These are phyloP conservation scores for Cromileptes altivelis DNA, from an alignment of 2,113 vertebrate species.

Conservation along the genomic window DNA sequence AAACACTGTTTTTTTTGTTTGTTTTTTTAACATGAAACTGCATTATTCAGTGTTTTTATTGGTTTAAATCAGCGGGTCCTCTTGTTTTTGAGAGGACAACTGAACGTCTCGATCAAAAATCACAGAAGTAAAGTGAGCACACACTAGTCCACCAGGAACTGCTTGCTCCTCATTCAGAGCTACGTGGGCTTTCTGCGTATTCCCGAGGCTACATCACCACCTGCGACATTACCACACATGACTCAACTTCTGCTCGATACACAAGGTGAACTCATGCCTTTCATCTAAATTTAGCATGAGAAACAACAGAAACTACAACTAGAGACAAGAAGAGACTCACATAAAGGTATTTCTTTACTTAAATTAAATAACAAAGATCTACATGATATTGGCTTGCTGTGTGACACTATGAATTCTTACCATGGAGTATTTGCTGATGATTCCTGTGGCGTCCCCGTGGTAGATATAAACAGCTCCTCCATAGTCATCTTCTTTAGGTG, in stretches of 20 bases:
- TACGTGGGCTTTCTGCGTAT: not conserved
- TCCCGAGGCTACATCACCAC: constrained; percentile 23
- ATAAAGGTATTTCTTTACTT: not conserved
- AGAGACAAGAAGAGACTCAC: not conserved
- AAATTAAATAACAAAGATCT: not conserved
- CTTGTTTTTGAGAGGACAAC: too few species aligned
- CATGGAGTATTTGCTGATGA: constrained; percentile 93
- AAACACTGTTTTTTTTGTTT: too few species aligned
- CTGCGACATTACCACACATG: constrained; percentile 35
- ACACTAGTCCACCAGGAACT: not conserved
- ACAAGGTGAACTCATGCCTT: constrained; percentile 18
- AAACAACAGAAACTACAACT: not conserved
- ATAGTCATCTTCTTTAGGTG: constrained; percentile 94
- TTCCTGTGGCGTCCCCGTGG: constrained; percentile 90
- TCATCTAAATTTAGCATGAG: not conserved
- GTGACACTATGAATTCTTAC: constrained; percentile 77
- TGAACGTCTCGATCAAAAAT: too few species aligned
- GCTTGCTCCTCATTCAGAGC: constrained; percentile 2
- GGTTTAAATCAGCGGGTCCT: too few species aligned
- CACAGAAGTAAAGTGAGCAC: too few species aligned
- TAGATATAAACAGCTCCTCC: constrained; percentile 95
- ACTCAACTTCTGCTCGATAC: constrained; percentile 12
- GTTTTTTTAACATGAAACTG: too few species aligned
- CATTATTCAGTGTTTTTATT: too few species aligned
- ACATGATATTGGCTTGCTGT: not conserved